Evolutionary conservation across 2,797 vertebrate genomes (phyloP), one percentile per base, ranked within the genome.

Genomic region (Diplodus sargus): DNA sequence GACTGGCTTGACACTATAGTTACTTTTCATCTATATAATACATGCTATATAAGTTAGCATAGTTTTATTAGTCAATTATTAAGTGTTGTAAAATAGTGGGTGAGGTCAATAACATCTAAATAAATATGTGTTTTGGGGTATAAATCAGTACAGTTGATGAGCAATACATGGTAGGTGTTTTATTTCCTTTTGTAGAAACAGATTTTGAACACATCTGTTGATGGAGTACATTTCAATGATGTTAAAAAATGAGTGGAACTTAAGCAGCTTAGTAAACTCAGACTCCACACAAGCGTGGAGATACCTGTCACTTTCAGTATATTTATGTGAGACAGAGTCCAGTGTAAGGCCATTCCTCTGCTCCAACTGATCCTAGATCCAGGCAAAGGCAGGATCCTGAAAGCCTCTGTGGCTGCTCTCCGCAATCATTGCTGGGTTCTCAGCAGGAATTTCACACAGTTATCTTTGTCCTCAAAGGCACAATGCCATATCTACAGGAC

Each of bases 381-480:
- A 78, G 61, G 61, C 70, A 20, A 48, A 28, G 66, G 70, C 71
- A 61, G 76, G 60, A 54, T 74, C 58, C 79, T 56, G 72, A 84
- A 82, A 82, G 80, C 64, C 77, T 69, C 59, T 17, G 64, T 79
- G 82, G 64, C 90, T 87, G 81, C 69, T 82, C 85, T 90, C 70
- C 86, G 92, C 85, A 75, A 78, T 93, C 90, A 90, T 74, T 76
- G 70, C 45, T 0, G 68, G 76, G 74, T 89, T 85, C 89, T 85
- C 59, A 43, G 69, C 61, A 82, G 84, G 92, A 93, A 94, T 94
- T 86, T 94, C 85, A 93, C 94, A 92, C 86, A 65, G 91, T 94
- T 95, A 95, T 95, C 88, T 94, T 94, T 92, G 91, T 92, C 87
- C 89, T 84, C 85, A 87, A 87, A 91, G 89, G 90, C 89, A 89